Evolutionary conservation across 2,797 vertebrate genomes (phyloP).

Genomic region (Propithecus deckenii): DNA sequence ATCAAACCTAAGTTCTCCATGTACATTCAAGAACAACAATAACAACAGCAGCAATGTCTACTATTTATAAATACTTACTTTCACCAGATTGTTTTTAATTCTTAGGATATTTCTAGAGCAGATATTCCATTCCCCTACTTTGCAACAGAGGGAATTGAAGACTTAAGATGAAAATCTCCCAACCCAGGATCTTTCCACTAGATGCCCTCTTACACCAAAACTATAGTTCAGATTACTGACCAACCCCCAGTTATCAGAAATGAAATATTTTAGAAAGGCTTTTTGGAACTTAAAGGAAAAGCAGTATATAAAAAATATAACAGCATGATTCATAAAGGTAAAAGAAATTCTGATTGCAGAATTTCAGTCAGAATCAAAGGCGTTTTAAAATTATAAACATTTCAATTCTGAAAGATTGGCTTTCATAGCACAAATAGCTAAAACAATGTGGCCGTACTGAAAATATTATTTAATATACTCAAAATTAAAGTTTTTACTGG

Average conservation of each 20-base stretch:
- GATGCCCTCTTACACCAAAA: neutral
- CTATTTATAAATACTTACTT: neutral
- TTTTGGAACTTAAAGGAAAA: neutral
- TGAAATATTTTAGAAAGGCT: slow-evolving; percentile 1
- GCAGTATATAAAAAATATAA: neutral
- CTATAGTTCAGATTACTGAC: neutral
- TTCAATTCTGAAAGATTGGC: neutral
- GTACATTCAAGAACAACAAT: neutral
- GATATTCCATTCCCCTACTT: neutral
- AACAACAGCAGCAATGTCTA: neutral
- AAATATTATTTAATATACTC: neutral
- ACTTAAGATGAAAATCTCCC: neutral
- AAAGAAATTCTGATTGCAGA: slow-evolving; percentile 12
- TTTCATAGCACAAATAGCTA: neutral
- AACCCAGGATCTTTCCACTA: neutral
- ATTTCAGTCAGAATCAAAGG: neutral
- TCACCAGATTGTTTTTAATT: neutral
- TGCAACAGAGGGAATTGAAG: neutral
- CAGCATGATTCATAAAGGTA: neutral
- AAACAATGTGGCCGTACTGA: neutral
- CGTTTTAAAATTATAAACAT: neutral
- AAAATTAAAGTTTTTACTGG: neutral
- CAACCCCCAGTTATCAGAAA: neutral
- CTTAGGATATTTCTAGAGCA: neutral
- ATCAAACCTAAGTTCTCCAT: neutral